Percentiles rank a stretch among this genome's conserved stretches.
Conservation (phyloP, 2,113 vertebrate species). For the Pelusios castaneus region DNA sequence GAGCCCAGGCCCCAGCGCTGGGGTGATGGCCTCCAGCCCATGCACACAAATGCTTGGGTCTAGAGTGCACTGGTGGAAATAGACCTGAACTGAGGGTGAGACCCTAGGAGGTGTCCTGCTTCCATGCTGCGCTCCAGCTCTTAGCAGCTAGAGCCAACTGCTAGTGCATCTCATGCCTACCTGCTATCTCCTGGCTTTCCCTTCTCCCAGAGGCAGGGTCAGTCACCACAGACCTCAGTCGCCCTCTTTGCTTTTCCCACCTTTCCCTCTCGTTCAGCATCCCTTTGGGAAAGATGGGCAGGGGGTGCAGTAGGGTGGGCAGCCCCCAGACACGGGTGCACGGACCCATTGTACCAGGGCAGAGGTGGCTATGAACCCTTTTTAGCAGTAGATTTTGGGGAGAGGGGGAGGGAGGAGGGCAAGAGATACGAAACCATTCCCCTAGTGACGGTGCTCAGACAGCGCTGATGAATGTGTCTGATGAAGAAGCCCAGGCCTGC, state of each 20-base stretch:
- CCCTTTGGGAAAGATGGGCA: neutral
- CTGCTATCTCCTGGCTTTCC: neutral
- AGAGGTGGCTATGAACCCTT: neutral
- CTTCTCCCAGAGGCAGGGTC: neutral
- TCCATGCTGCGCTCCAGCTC: neutral
- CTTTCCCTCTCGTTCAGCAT: neutral
- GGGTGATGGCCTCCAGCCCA: neutral
- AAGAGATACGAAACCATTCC: neutral
- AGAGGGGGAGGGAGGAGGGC: neutral
- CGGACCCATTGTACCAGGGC: neutral
- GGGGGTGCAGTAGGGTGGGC: neutral
- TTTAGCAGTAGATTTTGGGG: neutral
- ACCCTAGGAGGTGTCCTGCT: neutral
- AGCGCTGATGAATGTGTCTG: slow-evolving; percentile 14
- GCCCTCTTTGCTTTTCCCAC: neutral
- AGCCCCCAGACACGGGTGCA: neutral
- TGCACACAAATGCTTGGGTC: neutral
- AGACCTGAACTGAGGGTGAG: neutral
- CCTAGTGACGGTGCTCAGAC: neutral
- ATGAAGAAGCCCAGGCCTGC: neutral
- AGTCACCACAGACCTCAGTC: neutral
- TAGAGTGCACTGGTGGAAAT: neutral
- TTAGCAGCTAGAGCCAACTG: neutral
- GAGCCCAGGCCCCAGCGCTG: neutral
- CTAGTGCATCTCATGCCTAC: neutral